Base-by-base conservation (phyloP, 2,797 vertebrate species). In the Hyperoplus immaculatus region DNA sequence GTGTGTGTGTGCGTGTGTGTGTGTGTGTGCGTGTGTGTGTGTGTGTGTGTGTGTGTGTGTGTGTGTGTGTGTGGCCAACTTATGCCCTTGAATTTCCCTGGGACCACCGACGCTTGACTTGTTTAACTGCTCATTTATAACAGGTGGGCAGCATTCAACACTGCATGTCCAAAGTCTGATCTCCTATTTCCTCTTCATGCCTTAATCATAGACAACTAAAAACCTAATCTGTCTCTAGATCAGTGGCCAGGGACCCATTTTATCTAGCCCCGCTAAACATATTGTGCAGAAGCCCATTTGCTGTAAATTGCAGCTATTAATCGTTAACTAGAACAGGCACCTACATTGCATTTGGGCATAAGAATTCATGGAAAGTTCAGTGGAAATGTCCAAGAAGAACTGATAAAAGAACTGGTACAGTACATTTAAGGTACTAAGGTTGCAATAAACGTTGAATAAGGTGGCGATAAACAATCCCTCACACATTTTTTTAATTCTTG, bases 91-190 rank as follows among this genome's bases (percentile, higher is more conserved):
- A 92, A 91, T 89, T 82, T 88, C 86, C 86, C 57, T 43, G 91
- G 89, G 90, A 93, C 81, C 69, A 85, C 85, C 80, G 87, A 89
- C 50, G 89, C 89, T 88, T 90, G 85, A 92, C 90, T 90, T 63
- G 84, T 92, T 92, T 90, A 92, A 92, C 88, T 91, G 91, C 89
- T 93, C 90, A 89, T 93, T 93, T 92, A 89, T 89, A 92, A 93
- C 92, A 92, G 91, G 91, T 92, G 92, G 88, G 88, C 77, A 80
- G 83, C 84, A 89, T 90, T 89, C 90, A 91, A 90, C 88, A 86
- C 78, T 74, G 77, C 72, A 79, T 88, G 81, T 89, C 85, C 81
- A 66, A 88, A 90, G 80, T 83, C 88, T 74, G 89, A 92, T 87
- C 88, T 89, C 79, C 81, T 81, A 75, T 83, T 90, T 78, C 87